Evolutionary conservation across 2,113 vertebrate genomes (phyloP).

Genomic region (Sterna hirundo): DNA sequence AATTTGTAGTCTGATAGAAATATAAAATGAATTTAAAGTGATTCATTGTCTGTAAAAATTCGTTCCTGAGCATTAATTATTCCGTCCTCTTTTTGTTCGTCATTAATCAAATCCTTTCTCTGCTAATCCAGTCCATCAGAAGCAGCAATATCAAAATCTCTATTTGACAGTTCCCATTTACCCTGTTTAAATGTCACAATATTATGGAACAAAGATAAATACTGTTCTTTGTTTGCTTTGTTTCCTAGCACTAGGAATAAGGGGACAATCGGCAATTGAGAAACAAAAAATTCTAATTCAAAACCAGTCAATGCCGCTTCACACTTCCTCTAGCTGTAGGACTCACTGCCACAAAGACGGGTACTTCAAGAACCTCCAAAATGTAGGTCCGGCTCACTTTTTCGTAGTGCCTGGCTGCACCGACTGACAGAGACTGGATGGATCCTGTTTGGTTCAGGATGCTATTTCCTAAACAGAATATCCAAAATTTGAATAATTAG

Average conservation of each 20-base stretch:
- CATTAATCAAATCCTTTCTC: slow-evolving; percentile 20
- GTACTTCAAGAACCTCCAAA: not conserved
- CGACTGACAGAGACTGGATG: rapidly evolving
- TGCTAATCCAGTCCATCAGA: not conserved
- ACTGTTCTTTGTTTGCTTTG: slow-evolving; percentile 21
- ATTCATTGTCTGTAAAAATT: slow-evolving; percentile 14
- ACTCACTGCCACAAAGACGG: not conserved
- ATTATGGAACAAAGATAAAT: slow-evolving; percentile 4
- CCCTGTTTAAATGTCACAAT: slow-evolving; percentile 11
- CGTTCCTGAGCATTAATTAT: slow-evolving; percentile 15
- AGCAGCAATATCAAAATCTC: not conserved
- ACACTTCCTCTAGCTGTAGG: not conserved
- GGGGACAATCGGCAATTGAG: not conserved
- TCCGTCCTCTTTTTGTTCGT: not conserved
- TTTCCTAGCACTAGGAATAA: not conserved
- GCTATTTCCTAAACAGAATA: not conserved
- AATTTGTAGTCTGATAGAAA: not conserved
- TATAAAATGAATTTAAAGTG: not conserved
- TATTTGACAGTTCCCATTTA: not conserved
- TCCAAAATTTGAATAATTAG: not conserved
- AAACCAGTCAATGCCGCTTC: not conserved
- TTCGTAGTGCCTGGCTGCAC: not conserved
- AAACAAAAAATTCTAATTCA: not conserved
- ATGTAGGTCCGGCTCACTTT: not conserved
- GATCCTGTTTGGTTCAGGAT: not conserved